Base-by-base conservation (phyloP, 2,797 vertebrate genomes). In the Schizothorax lantsangensis region DNA sequence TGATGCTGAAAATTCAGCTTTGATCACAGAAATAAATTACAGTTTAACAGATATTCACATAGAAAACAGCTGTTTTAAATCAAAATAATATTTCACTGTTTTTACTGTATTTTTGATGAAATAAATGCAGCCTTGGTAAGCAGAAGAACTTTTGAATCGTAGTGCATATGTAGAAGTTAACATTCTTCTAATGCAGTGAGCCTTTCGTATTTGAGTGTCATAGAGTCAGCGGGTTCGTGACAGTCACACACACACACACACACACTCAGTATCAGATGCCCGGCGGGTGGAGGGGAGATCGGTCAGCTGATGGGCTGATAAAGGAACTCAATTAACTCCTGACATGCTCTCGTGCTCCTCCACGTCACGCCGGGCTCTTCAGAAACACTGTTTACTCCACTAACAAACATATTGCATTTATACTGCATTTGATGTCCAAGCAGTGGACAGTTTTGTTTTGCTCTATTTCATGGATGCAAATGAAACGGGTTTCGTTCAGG, bases 241-340 rank as follows among this genome's bases (percentile, higher is more conserved):
- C 23, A 54, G 2, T 26, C 36, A 49, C 73, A 68, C 84, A 47
- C 38, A 72, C 62, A 64, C 74, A 21, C 47, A 33, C 68, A 33
- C 81, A 86, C 45, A 75, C 90, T 93, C 90, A 93, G 94, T 95
- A 95, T 96, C 95, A 95, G 94, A 69, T 69, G 66, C 17, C 33
- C 33, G 66, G 33, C 17, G 33, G 33, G 33, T 69, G 66, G 66
- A 68, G 66, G 66, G 17, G 66, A 68, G 66, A 95, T 95, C 92
- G 92, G 92, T 94, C 93, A 86, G 94, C 94, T 93, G 90, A 95
- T 94, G 93, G 93, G 92, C 89, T 92, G 94, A 95, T 93, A 94
- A 93, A 92, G 91, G 91, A 95, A 96, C 95, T 96, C 95, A 96
- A 95, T 96, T 95, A 96, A 94, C 95, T 95, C 92, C 92, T 95